These are phyloP conservation scores for Mythimna albipuncta DNA, from an alignment of 2,888 invertebrate species.

Conservation along the genomic window DNA sequence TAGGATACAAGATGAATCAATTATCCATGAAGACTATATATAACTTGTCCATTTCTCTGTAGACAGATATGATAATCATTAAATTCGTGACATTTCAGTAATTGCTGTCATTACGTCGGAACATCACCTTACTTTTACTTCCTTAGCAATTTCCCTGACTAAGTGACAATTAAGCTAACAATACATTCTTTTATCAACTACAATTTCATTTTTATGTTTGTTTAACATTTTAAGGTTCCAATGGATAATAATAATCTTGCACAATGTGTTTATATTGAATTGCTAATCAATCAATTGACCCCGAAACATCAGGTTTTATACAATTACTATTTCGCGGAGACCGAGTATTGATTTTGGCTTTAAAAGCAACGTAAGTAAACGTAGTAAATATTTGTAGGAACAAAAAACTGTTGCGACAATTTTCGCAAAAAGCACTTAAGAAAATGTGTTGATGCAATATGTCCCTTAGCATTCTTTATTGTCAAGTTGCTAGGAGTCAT, in stretches of 20 bases:
- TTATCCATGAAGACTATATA: too few relatives aligned
- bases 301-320: slow-evolving; percentile 44
- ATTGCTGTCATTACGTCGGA: slow-evolving; percentile 31
- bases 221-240: slow-evolving; percentile 4
- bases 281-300: slow-evolving; percentile 54
- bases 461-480: slow-evolving; percentile 7
- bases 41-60: slow-evolving; percentile 23
- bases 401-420: neutral
- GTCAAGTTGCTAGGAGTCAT: slow-evolving; percentile 15
- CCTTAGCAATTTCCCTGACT: slow-evolving; percentile 26
- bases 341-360: slow-evolving; percentile 25
- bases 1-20: slow-evolving; percentile 9
- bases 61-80: slow-evolving; percentile 27
- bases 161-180: slow-evolving; percentile 3
- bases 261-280: slow-evolving; percentile 50
- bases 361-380: neutral
- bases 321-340: slow-evolving; percentile 24
- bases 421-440: neutral
- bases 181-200: slow-evolving; percentile 2
- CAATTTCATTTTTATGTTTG: too few relatives aligned
- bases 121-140: slow-evolving; percentile 16
- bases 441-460: slow-evolving; percentile 21
- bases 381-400: neutral
- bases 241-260: slow-evolving; percentile 39
- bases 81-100: slow-evolving; percentile 46